These are phyloP conservation scores for Cryptophagus acutangulus DNA, from an alignment of 2,888 invertebrate genomes.

Conservation along the genomic window DNA sequence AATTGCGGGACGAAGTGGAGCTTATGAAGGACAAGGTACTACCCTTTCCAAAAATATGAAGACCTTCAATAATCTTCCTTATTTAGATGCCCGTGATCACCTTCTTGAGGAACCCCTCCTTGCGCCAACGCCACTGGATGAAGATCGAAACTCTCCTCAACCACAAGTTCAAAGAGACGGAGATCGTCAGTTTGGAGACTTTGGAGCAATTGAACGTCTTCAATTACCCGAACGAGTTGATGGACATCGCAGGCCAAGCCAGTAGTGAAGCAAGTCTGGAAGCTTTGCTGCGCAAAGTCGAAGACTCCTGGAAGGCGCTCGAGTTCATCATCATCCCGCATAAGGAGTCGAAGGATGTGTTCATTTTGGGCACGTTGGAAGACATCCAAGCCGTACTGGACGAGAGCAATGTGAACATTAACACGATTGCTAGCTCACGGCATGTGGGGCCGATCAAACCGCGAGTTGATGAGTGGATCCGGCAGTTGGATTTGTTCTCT, in stretches of 20 bases:
- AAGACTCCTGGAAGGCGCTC: slow-evolving; percentile 75
- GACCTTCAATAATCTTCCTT: slow-evolving; percentile 4
- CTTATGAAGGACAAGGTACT: slow-evolving; percentile 69
- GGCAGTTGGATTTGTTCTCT: slow-evolving; percentile 70
- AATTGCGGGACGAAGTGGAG: slow-evolving; percentile 72
- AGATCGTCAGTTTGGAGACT: slow-evolving; percentile 59
- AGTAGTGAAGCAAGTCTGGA: slow-evolving; percentile 84
- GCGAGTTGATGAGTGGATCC: slow-evolving; percentile 78
- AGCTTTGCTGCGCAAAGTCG: slow-evolving; percentile 71
- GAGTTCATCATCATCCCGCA: slow-evolving; percentile 74
- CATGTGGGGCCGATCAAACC: slow-evolving; percentile 80
- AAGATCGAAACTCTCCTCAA: slow-evolving; percentile 68
- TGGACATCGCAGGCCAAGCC: slow-evolving; percentile 83
- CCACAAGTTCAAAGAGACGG: slow-evolving; percentile 69
- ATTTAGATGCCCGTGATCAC: slow-evolving; percentile 67
- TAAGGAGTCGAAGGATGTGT: slow-evolving; percentile 80
- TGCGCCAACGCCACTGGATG: slow-evolving; percentile 80
- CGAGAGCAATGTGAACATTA: slow-evolving; percentile 80
- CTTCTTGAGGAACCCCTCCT: slow-evolving; percentile 72
- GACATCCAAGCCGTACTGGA: slow-evolving; percentile 78
- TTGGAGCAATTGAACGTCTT: slow-evolving; percentile 73
- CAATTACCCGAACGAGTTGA: slow-evolving; percentile 65
- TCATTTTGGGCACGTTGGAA: slow-evolving; percentile 76
- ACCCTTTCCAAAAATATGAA: neutral
- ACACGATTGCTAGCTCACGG: slow-evolving; percentile 81